phyloP scores from a whole-genome alignment of 92 coral and sea anemone genomes.

The Phenganax stokvisi region DNA sequence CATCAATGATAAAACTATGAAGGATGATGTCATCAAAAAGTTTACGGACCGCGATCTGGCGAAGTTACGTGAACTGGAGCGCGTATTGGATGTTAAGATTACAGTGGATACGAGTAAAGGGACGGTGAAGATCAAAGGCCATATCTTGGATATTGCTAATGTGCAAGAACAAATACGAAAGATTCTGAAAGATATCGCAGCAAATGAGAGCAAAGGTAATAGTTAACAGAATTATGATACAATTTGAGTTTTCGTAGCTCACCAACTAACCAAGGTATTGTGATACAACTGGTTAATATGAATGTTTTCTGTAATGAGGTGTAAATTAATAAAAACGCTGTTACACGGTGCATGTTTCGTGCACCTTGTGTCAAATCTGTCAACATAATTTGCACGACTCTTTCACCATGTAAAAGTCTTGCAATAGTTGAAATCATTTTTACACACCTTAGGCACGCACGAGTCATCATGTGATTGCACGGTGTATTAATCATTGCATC shows the following conservation, averaged over 20 bases:
- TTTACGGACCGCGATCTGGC: not conserved
- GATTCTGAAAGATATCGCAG: not conserved
- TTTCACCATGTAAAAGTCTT: too few relatives aligned
- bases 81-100: not conserved
- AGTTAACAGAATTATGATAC: not conserved
- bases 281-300: too few relatives aligned
- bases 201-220: not conserved
- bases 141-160: not conserved
- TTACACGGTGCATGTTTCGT: too few relatives aligned
- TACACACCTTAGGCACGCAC: too few relatives aligned
- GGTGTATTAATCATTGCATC: too few relatives aligned
- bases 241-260: not conserved
- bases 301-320: too few relatives aligned
- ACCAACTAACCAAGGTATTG: not conserved
- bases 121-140: not conserved
- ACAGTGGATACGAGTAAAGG: not conserved
- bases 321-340: too few relatives aligned
- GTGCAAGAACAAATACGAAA: slow-evolving; percentile 11
- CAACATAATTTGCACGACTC: too few relatives aligned
- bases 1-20: not conserved
- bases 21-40: slow-evolving; percentile 3
- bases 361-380: too few relatives aligned
- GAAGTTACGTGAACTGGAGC: not conserved
- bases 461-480: too few relatives aligned
- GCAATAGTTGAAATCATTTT: too few relatives aligned